Conservation (phyloP, 2,797 vertebrate species). For the Coccyzus lansbergi region DNA sequence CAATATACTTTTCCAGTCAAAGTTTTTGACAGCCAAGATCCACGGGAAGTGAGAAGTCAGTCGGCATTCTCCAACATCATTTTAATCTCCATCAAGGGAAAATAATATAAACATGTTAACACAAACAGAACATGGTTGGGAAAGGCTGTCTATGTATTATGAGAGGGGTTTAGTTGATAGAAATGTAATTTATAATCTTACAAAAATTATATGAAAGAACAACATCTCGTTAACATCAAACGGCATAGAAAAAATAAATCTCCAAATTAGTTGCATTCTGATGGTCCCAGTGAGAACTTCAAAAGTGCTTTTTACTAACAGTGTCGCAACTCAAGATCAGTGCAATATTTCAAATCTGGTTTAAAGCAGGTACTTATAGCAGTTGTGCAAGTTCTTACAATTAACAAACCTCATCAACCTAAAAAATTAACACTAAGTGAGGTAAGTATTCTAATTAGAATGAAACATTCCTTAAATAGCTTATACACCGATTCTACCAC, state of each 20-base stretch:
- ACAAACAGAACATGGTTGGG: neutral
- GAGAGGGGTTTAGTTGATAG: conserved; percentile 12
- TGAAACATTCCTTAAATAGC: neutral
- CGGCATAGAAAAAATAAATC: conserved; percentile 57
- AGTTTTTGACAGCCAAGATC: neutral
- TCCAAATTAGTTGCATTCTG: conserved; percentile 15
- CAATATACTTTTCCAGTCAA: neutral
- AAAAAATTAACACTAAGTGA: conserved; percentile 8
- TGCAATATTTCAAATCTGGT: conserved; percentile 28
- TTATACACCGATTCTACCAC: neutral
- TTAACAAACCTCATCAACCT: neutral
- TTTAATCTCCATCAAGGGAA: conserved; percentile 48
- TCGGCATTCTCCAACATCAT: neutral
- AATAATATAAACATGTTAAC: conserved; percentile 27
- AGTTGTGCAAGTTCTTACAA: conserved; percentile 31
- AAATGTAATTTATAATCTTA: conserved; percentile 40
- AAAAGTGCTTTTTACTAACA: conserved; percentile 56
- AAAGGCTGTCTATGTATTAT: neutral
- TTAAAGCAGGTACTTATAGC: conserved; percentile 34
- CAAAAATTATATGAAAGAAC: conserved; percentile 60
- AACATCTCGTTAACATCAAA: conserved; percentile 34
- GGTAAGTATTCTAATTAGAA: conserved; percentile 23
- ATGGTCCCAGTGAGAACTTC: conserved; percentile 42
- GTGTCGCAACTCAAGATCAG: conserved; percentile 51
- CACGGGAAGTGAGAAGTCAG: neutral